Evolutionary conservation across 2,113 vertebrate species (phyloP).

Genomic region (Scartelaos histophorus): DNA sequence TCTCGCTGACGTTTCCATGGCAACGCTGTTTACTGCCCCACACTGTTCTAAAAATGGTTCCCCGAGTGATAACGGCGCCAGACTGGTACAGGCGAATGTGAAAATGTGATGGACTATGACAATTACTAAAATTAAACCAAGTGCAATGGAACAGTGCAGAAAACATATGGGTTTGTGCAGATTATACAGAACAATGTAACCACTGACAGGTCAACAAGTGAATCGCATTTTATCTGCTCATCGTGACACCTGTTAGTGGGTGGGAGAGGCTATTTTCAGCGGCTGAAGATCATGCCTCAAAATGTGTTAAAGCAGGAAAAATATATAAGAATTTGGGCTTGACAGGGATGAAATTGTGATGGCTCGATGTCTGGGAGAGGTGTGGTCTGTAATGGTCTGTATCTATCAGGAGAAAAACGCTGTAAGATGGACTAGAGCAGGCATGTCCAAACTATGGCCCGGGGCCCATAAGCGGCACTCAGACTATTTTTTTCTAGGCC

Average conservation of each 20-base stretch:
- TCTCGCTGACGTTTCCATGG: conserved; percentile 76
- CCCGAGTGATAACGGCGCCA: conserved; percentile 66
- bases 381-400: neutral
- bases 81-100: conserved; percentile 38
- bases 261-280: neutral
- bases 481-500: no score
- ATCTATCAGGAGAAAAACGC: neutral
- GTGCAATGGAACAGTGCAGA: neutral
- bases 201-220: conserved; percentile 1
- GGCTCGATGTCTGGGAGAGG: neutral
- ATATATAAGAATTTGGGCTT: neutral
- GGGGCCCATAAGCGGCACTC: no score
- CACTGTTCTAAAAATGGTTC: conserved; percentile 76
- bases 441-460: no score
- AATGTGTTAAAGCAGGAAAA: neutral
- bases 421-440: no score
- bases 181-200: neutral
- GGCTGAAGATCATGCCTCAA: neutral
- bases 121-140: conserved; percentile 43
- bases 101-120: conserved; percentile 51
- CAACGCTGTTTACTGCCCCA: conserved; percentile 78
- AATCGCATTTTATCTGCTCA: neutral
- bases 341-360: neutral
- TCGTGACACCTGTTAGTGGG: neutral
- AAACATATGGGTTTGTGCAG: neutral